Conservation (phyloP, 2,888 invertebrate genomes). For the Trissolcus japonicus region DNA sequence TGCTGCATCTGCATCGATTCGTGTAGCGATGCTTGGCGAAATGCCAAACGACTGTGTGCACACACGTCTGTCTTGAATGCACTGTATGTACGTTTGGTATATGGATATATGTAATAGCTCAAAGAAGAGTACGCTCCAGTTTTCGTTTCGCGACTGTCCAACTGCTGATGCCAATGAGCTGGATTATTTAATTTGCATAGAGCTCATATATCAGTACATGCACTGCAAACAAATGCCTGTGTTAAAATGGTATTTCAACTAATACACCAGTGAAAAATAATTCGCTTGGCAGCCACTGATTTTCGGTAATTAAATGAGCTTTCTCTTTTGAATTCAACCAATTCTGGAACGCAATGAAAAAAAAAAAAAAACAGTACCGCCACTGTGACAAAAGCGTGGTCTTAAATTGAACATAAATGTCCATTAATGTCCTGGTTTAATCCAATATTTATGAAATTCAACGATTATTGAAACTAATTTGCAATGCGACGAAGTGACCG, state of each 20-base stretch:
- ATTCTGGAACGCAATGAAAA: too few relatives aligned
- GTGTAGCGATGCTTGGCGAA: constrained; percentile 54
- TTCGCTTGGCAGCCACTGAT: neutral
- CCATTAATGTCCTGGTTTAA: too few relatives aligned
- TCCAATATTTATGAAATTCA: constrained; percentile 3
- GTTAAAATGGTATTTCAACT: constrained; percentile 8
- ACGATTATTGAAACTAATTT: constrained; percentile 10
- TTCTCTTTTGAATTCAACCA: too few relatives aligned
- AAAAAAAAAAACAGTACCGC: too few relatives aligned
- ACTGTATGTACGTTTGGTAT: constrained; percentile 39
- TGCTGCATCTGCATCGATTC: constrained; percentile 72
- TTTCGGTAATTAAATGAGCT: neutral
- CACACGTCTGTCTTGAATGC: constrained; percentile 54
- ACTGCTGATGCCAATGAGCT: constrained; percentile 44
- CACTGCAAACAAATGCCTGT: constrained; percentile 14
- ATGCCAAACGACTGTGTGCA: constrained; percentile 58
- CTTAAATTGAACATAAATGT: too few relatives aligned
- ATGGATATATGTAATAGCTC: constrained; percentile 54
- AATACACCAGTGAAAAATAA: constrained; percentile 9
- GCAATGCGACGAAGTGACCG: constrained; percentile 15
- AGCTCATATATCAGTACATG: constrained; percentile 1
- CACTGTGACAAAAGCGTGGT: too few relatives aligned
- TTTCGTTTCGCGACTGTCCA: constrained; percentile 31
- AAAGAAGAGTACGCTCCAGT: constrained; percentile 42
- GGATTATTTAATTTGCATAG: constrained; percentile 50